These are phyloP conservation scores for Sciurus carolinensis DNA, from an alignment of 2,797 vertebrate species.

Conservation along the genomic window DNA sequence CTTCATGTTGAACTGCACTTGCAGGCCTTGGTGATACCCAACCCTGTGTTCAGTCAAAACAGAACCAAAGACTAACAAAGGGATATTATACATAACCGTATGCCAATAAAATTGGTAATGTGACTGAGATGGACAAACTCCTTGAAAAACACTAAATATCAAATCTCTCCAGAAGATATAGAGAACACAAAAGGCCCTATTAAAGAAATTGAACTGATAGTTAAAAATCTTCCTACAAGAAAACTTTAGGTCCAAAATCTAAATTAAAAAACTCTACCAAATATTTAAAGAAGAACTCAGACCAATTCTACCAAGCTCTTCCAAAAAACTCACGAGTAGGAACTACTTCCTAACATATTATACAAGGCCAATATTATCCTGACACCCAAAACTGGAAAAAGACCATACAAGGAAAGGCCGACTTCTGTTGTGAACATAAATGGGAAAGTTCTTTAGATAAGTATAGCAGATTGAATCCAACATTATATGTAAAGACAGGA, in stretches of 20 bases:
- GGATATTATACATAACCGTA: background rate
- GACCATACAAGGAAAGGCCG: background rate
- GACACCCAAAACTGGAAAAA: background rate
- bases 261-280: background rate
- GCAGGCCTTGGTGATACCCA: background rate
- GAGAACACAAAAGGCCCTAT: background rate
- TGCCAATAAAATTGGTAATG: background rate
- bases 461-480: conserved; percentile 19
- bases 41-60: background rate
- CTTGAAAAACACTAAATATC: conserved; percentile 22
- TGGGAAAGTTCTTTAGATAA: conserved; percentile 5
- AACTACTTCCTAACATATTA: background rate
- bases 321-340: background rate
- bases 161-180: background rate
- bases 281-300: background rate
- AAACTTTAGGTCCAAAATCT: background rate
- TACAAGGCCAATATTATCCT: background rate
- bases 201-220: background rate
- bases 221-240: conserved; percentile 30
- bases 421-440: background rate
- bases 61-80: background rate
- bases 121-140: background rate
- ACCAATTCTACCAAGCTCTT: background rate
- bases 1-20: background rate
- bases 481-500: background rate